Conservation (phyloP, 30 jellyfish, hydroid and myxozoan genomes). For the Pelagia noctiluca region DNA sequence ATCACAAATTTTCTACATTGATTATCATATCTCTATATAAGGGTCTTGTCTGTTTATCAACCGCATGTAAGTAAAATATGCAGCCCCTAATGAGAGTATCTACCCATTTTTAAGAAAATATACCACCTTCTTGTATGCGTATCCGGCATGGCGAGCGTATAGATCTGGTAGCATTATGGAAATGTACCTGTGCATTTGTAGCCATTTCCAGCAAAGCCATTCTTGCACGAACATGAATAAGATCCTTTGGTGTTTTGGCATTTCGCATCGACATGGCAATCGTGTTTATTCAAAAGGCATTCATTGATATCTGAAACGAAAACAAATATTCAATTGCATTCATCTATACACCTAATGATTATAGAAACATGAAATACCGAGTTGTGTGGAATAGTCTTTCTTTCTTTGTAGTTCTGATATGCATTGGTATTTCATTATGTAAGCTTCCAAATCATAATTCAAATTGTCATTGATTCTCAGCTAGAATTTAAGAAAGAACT, state of each 20-base stretch:
- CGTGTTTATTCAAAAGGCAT: constrained; percentile 30
- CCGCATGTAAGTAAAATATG: no score
- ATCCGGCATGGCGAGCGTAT: no score
- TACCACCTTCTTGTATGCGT: no score
- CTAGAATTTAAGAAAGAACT: no score
- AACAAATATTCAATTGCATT: background rate
- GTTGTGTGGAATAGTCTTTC: no score
- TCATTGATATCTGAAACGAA: constrained; percentile 50
- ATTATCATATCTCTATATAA: no score
- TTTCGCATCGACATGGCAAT: constrained; percentile 38
- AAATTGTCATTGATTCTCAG: no score
- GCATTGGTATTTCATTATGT: background rate
- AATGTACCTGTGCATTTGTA: constrained; percentile 33
- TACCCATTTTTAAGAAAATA: no score
- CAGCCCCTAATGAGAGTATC: no score
- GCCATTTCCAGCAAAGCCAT: constrained; percentile 63
- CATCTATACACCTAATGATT: background rate
- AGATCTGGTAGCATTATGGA: background rate
- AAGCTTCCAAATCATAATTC: no score
- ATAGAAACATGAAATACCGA: background rate
- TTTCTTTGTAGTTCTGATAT: background rate
- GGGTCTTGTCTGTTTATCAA: no score
- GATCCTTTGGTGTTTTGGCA: constrained; percentile 56
- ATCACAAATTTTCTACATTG: no score
- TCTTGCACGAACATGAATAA: constrained; percentile 38